These are phyloP conservation scores for Danaus chrysippus DNA, from an alignment of 2,888 invertebrate genomes.

Conservation along the genomic window DNA sequence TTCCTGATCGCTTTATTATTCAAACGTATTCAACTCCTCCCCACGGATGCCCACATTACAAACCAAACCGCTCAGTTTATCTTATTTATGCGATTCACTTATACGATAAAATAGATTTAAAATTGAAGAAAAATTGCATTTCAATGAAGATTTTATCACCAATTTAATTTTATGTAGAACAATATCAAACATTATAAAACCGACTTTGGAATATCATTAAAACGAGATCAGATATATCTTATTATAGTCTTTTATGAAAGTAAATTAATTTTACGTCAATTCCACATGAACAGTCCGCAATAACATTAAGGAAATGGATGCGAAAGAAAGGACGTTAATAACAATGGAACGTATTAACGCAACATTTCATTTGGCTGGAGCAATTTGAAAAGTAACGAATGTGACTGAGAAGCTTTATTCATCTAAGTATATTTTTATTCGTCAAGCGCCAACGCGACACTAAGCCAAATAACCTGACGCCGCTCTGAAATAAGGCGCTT, in stretches of 20 bases:
- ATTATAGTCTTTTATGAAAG: neutral
- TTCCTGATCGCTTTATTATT: slow-evolving; percentile 43
- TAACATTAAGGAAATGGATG: slow-evolving; percentile 7
- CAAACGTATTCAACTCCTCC: slow-evolving; percentile 35
- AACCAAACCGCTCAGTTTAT: slow-evolving; percentile 33
- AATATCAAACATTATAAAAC: slow-evolving; percentile 1
- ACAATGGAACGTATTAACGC: slow-evolving; percentile 28
- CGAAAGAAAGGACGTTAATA: slow-evolving; percentile 22
- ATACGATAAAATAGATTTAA: slow-evolving; percentile 24
- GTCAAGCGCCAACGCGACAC: slow-evolving; percentile 57
- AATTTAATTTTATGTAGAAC: neutral
- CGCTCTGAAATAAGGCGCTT: slow-evolving; percentile 69
- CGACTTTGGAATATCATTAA: neutral
- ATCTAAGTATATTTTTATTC: slow-evolving; percentile 56
- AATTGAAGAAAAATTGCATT: slow-evolving; percentile 12
- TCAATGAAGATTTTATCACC: slow-evolving; percentile 8
- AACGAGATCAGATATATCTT: neutral
- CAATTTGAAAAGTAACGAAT: slow-evolving; percentile 53
- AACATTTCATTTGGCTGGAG: slow-evolving; percentile 47
- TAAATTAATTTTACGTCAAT: slow-evolving; percentile 3
- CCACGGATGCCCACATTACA: slow-evolving; percentile 35
- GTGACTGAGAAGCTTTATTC: slow-evolving; percentile 52
- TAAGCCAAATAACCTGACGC: slow-evolving; percentile 70
- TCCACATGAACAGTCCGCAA: slow-evolving; percentile 7
- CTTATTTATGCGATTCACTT: slow-evolving; percentile 32